Evolutionary conservation across 2,888 invertebrate species (phyloP), one percentile per base, ranked within the genome.

Genomic region (Lasius fuliginosus): DNA sequence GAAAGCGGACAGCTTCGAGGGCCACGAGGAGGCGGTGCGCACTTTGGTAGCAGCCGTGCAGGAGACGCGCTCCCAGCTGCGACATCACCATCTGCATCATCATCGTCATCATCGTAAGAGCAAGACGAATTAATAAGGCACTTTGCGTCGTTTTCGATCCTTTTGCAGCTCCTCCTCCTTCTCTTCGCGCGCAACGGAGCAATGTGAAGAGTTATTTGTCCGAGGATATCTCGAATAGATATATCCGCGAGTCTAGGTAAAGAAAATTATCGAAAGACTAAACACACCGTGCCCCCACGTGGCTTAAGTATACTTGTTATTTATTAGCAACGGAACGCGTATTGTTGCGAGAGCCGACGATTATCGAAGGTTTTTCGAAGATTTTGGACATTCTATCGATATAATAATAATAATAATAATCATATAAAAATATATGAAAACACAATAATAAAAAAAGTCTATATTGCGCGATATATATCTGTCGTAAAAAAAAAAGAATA

Each of bases 1-100:
- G 85, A 97, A 97, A 91, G 96, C 97, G 0, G 97, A 97, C 91
- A 97, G 97, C 91, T 97, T 97, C 91, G 97, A 97, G 92, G 97
- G 97, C 1, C 97, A 97, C 93, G 97, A 97, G 94, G 97, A 97
- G 91, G 96, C 97, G 1, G 97, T 97, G 1, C 95, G 96, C 85
- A 96, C 96, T 46, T 94, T 97, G 74, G 97, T 97, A 6, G 97
- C 96, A 5, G 97, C 97, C 65, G 97, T 97, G 0, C 97, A 97
- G 90, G 97, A 97, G 92, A 96, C 96, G 0, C 94, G 96, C 81
- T 95, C 96, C 90, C 96, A 96, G 91, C 90, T 94, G 30, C 93
- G 93, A 60, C 94, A 94, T 65, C 94, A 94, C 82, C 94, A 93
- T 74, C 90, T 92, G 27, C 94, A 94, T 86, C 93, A 94, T 84